Evolutionary conservation across 2,113 vertebrate genomes (phyloP).

Genomic region (Psilopogon haemacephalus): DNA sequence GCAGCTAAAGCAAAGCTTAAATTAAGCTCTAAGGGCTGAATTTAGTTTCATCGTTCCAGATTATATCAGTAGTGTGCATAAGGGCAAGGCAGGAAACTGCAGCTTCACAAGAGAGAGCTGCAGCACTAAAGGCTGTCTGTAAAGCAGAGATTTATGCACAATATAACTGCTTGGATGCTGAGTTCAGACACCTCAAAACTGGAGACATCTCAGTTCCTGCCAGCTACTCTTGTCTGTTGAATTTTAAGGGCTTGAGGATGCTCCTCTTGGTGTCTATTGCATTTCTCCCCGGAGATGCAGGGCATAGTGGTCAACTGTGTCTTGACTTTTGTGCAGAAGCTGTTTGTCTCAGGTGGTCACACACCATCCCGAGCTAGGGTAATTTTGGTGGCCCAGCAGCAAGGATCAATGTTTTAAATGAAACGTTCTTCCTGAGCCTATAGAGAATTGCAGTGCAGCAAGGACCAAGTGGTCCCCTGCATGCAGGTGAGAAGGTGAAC

Average conservation of each 20-base stretch:
- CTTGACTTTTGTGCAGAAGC: not conserved
- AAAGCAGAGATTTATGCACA: not conserved
- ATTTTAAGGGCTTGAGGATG: not conserved
- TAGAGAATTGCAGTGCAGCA: not conserved
- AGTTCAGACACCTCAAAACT: not conserved
- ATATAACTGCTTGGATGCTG: not conserved
- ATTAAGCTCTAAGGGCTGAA: not conserved
- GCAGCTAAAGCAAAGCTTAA: not conserved
- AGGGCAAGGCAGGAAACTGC: not conserved
- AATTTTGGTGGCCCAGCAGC: not conserved
- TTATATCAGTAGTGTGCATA: not conserved
- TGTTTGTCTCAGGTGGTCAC: not conserved
- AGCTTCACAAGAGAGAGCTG: not conserved
- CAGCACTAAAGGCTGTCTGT: not conserved
- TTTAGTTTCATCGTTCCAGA: not conserved
- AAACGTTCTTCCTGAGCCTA: not conserved
- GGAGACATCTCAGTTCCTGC: not conserved
- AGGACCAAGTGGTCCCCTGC: not conserved
- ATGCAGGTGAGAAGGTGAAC: not conserved
- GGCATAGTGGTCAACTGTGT: not conserved
- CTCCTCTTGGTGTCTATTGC: not conserved
- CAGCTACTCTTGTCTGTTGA: not conserved
- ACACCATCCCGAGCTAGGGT: not conserved
- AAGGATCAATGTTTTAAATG: not conserved
- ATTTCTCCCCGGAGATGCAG: accelerated